These are phyloP conservation scores for Clarias gariepinus DNA, from an alignment of 2,113 vertebrate species.

Conservation along the genomic window DNA sequence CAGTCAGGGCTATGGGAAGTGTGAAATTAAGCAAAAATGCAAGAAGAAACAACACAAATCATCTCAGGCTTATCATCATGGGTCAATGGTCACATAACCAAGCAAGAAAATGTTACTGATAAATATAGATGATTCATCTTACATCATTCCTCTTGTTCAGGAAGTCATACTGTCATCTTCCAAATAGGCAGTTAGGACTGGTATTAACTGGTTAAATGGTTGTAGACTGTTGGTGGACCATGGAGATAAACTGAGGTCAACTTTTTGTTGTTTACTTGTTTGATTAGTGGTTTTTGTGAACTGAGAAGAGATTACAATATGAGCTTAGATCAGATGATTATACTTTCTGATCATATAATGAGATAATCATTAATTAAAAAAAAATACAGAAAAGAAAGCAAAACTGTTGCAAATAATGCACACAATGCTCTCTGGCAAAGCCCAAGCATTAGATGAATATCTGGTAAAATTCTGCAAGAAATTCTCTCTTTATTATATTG, in stretches of 20 bases:
- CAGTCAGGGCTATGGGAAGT: constrained; percentile 42
- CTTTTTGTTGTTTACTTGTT: not conserved
- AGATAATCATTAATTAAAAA: not conserved
- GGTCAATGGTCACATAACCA: constrained; percentile 15
- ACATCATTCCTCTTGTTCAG: not conserved
- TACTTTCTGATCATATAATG: too few relatives aligned
- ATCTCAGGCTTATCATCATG: constrained; percentile 16
- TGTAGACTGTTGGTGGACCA: not conserved
- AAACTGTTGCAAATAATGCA: not conserved
- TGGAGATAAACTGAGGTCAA: not conserved
- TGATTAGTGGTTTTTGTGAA: not conserved
- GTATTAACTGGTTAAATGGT: not conserved
- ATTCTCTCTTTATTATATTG: too few relatives aligned
- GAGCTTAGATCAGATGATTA: not conserved
- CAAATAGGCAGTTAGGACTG: not conserved
- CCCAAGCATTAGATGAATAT: not conserved
- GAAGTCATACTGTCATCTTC: not conserved
- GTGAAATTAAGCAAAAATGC: constrained; percentile 27
- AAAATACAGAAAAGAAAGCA: not conserved
- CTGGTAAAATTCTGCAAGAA: not conserved
- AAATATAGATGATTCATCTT: not conserved
- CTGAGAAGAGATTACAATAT: not conserved
- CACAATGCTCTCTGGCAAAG: not conserved
- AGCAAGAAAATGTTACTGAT: not conserved
- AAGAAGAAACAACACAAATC: constrained; percentile 18